Conservation (phyloP, 2,113 vertebrate genomes). For the Pantherophis guttatus region DNA sequence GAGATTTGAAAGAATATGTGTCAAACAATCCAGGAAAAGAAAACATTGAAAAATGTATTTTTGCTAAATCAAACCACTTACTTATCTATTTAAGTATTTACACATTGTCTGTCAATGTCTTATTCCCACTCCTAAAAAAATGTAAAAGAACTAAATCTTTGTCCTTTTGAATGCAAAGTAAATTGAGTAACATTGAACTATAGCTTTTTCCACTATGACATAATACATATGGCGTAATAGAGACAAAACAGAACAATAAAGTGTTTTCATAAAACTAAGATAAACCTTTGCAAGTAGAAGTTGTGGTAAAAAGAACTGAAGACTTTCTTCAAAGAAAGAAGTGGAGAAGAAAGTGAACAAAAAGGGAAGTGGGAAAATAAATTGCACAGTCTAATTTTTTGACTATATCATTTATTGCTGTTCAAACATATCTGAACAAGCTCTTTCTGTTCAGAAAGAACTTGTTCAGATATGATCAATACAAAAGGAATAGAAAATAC, state of each 20-base stretch:
- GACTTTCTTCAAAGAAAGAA: background rate
- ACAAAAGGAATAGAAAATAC: background rate
- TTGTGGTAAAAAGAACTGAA: background rate
- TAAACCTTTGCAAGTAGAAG: background rate
- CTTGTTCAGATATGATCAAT: background rate
- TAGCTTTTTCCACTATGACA: background rate
- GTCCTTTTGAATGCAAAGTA: background rate
- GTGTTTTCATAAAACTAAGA: background rate
- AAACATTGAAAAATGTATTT: background rate
- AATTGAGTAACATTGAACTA: background rate
- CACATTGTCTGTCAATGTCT: background rate
- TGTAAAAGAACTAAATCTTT: background rate
- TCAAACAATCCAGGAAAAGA: background rate
- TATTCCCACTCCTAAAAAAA: background rate
- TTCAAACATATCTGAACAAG: background rate
- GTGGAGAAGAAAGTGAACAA: background rate
- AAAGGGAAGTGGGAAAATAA: background rate
- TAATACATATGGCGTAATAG: background rate
- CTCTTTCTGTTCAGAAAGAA: background rate
- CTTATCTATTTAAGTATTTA: background rate
- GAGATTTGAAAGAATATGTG: background rate
- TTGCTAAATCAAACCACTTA: background rate
- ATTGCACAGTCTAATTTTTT: background rate
- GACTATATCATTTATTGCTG: background rate
- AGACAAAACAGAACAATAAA: background rate